These are phyloP conservation scores for Canis aureus DNA, from an alignment of 2,113 vertebrate genomes.

Conservation along the genomic window DNA sequence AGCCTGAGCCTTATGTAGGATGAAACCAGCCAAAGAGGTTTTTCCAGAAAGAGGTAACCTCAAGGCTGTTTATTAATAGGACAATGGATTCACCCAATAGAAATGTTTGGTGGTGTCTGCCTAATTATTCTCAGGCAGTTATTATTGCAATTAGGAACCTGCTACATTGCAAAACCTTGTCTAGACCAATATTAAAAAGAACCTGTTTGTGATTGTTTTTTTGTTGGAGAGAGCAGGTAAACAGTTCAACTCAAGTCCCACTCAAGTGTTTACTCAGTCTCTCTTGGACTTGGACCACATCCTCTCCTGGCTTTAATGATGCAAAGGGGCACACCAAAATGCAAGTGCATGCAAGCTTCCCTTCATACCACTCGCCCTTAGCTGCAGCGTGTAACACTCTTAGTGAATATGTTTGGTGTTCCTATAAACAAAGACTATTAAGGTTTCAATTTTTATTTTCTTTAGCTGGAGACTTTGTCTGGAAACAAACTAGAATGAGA, in stretches of 20 bases:
- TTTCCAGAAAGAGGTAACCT: slow-evolving; percentile 83
- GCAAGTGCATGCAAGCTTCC: background rate
- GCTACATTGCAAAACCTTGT: slow-evolving; percentile 76
- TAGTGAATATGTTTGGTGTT: background rate
- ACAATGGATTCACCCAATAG: slow-evolving; percentile 81
- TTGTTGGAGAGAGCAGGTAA: slow-evolving; percentile 48
- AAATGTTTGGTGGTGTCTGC: slow-evolving; percentile 78
- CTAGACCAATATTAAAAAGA: slow-evolving; percentile 81
- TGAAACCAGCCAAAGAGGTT: slow-evolving; percentile 76
- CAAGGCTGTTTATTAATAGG: slow-evolving; percentile 83
- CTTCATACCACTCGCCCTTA: background rate
- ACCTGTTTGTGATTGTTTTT: slow-evolving; percentile 44
- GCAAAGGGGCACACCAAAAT: background rate
- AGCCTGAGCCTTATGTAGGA: background rate
- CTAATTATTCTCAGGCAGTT: slow-evolving; percentile 82
- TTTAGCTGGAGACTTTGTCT: background rate
- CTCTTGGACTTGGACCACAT: background rate
- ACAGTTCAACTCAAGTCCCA: background rate
- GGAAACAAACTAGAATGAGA: background rate
- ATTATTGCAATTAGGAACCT: slow-evolving; percentile 82
- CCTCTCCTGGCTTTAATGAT: background rate
- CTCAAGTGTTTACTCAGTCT: background rate
- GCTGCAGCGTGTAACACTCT: background rate
- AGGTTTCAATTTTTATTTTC: background rate
- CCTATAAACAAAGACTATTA: background rate